phyloP scores from a whole-genome alignment of 2,113 vertebrate species.

The Equus quagga region DNA sequence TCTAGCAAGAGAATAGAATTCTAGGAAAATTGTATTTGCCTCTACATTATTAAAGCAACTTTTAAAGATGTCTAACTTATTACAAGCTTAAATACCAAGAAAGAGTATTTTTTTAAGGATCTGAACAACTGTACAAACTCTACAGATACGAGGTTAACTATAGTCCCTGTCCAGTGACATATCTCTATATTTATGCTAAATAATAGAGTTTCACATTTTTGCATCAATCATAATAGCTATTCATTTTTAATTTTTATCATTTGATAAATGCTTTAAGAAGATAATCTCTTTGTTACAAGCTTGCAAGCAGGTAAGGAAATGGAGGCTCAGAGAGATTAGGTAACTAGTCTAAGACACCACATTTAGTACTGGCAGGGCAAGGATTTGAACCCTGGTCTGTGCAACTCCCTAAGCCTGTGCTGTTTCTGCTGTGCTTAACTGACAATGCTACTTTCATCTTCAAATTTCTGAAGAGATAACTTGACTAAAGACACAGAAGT shows the following conservation, averaged over 20 bases:
- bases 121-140: not conserved
- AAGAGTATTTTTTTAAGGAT: slow-evolving; percentile 3
- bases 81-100: not conserved
- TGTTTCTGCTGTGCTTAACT: not conserved
- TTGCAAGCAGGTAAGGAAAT: not conserved
- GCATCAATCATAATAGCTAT: not conserved
- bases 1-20: not conserved
- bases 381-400: not conserved
- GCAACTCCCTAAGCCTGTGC: not conserved
- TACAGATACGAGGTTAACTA: not conserved
- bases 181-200: not conserved
- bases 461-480: not conserved
- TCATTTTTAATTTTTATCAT: slow-evolving; percentile 30
- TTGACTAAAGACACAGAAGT: not conserved
- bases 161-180: not conserved
- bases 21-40: not conserved
- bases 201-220: not conserved
- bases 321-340: not conserved
- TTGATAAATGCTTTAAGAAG: slow-evolving; percentile 52
- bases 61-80: slow-evolving; percentile 37
- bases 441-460: not conserved
- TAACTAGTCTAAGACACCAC: not conserved
- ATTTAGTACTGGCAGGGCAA: not conserved
- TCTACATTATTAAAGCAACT: not conserved
- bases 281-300: slow-evolving; percentile 18